Percentiles rank a stretch among this genome's conserved stretches.
phyloP scores from a whole-genome alignment of 2,888 invertebrate genomes.

The Ectemnius continuus region DNA sequence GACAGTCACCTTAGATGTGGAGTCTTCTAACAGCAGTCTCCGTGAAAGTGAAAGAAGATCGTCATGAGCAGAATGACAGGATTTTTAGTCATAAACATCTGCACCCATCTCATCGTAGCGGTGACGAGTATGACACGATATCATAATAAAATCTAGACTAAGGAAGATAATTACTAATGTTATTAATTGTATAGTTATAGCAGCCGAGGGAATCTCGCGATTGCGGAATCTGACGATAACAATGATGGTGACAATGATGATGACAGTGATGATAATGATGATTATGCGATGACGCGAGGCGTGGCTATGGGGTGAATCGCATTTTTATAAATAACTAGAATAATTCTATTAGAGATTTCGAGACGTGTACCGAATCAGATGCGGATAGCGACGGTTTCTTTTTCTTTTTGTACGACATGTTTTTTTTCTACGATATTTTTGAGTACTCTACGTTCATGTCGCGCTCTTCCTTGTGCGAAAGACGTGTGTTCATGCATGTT shows the following conservation, averaged over 20 bases:
- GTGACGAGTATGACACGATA: conserved; percentile 38
- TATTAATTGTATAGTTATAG: conserved; percentile 65
- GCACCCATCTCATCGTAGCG: conserved; percentile 19
- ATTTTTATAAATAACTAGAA: conserved; percentile 66
- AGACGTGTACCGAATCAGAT: conserved; percentile 50
- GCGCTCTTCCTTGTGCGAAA: conserved; percentile 33
- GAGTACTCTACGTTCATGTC: conserved; percentile 42
- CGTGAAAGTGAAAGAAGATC: neutral
- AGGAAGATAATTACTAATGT: conserved; percentile 63
- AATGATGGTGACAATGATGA: conserved; percentile 42
- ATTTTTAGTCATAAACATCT: too few relatives aligned
- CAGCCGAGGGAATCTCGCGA: conserved; percentile 40
- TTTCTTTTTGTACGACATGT: conserved; percentile 11
- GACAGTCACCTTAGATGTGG: neutral
- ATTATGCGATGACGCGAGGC: conserved; percentile 31
- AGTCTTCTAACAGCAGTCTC: conserved; percentile 7
- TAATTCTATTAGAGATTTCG: conserved; percentile 61
- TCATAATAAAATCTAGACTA: conserved; percentile 54
- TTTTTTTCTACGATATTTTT: conserved; percentile 37
- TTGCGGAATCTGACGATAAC: conserved; percentile 37
- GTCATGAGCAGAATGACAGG: too few relatives aligned
- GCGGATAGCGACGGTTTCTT: conserved; percentile 37
- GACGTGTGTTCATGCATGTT: conserved; percentile 24
- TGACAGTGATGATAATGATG: conserved; percentile 26
- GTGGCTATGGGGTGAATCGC: conserved; percentile 57